Evolutionary conservation across 1,140 invertebrate genomes (phyloP).

Genomic region (Drosophila sturtevanti): DNA sequence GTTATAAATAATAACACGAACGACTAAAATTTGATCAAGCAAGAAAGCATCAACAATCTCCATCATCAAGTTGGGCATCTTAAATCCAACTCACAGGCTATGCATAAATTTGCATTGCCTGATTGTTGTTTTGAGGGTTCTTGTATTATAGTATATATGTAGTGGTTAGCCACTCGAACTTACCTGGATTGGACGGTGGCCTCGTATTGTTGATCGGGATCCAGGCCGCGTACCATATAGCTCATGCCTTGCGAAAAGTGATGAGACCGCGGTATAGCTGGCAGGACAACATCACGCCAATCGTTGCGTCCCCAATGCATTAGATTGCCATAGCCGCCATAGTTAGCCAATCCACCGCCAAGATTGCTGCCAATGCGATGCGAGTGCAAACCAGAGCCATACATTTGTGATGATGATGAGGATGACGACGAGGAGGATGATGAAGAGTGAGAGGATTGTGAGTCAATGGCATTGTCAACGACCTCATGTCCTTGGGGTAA

Average conservation of each 20-base stretch:
- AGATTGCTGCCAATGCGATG: slow-evolving; percentile 71
- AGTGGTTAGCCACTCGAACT: slow-evolving; percentile 23
- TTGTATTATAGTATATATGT: not conserved
- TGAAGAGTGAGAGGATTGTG: slow-evolving; percentile 79
- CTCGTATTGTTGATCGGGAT: slow-evolving; percentile 85
- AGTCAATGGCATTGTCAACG: slow-evolving; percentile 82
- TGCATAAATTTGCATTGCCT: slow-evolving; percentile 16
- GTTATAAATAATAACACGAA: slow-evolving; percentile 33
- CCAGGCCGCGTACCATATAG: slow-evolving; percentile 85
- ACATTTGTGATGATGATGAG: slow-evolving; percentile 63
- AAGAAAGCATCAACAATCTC: not conserved
- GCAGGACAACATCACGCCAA: slow-evolving; percentile 86
- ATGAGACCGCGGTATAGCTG: slow-evolving; percentile 83
- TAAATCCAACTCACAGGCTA: not conserved
- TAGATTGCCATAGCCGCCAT: slow-evolving; percentile 75
- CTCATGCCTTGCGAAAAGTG: slow-evolving; percentile 85
- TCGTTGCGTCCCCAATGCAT: slow-evolving; percentile 83
- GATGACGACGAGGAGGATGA: slow-evolving; percentile 62
- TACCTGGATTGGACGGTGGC: slow-evolving; percentile 85
- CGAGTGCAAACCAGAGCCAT: slow-evolving; percentile 62
- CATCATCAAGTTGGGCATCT: not conserved
- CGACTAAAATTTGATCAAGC: slow-evolving; percentile 18
- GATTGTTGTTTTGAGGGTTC: not conserved
- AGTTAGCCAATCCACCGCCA: slow-evolving; percentile 57
- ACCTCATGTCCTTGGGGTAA: slow-evolving; percentile 84